Percentiles rank a stretch among this genome's conserved stretches.
Conservation (phyloP, 2,888 invertebrate genomes). For the Drosophila sordidula region DNA sequence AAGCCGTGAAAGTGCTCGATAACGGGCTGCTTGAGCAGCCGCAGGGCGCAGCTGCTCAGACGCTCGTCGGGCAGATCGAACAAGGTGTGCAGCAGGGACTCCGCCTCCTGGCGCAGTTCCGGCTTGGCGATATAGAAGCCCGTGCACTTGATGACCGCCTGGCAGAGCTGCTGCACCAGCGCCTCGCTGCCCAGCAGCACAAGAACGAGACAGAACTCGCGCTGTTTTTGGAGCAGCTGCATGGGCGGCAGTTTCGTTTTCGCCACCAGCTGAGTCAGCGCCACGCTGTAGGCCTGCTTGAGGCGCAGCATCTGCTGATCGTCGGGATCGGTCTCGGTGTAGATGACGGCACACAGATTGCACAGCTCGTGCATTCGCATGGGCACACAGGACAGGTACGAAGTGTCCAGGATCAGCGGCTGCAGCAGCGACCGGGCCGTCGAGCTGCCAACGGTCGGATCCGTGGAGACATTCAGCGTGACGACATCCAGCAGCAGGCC, state of each 20-base stretch:
- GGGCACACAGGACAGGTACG: constrained; percentile 46
- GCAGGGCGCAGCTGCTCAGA: constrained; percentile 61
- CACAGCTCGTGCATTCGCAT: constrained; percentile 29
- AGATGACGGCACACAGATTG: not conserved
- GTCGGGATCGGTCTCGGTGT: constrained; percentile 9
- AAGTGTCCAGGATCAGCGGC: constrained; percentile 60
- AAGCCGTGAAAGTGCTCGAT: constrained; percentile 78
- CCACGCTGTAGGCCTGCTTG: constrained; percentile 36
- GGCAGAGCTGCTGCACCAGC: constrained; percentile 68
- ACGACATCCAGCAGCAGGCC: constrained; percentile 65
- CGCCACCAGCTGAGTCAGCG: constrained; percentile 32
- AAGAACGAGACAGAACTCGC: constrained; percentile 60
- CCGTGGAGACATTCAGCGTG: constrained; percentile 13
- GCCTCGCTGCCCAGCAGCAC: constrained; percentile 73
- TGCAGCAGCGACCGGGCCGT: constrained; percentile 27
- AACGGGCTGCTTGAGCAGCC: constrained; percentile 63
- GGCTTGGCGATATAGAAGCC: constrained; percentile 54
- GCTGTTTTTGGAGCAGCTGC: constrained; percentile 39
- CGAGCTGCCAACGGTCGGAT: not conserved
- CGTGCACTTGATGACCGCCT: constrained; percentile 65
- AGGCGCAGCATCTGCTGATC: constrained; percentile 28
- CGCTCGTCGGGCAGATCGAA: constrained; percentile 64
- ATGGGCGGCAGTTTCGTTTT: not conserved
- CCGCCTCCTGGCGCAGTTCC: constrained; percentile 65
- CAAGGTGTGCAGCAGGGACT: constrained; percentile 67